Base-by-base conservation (phyloP, 2,888 invertebrate genomes). In the Stenchaetothrips biformis region DNA sequence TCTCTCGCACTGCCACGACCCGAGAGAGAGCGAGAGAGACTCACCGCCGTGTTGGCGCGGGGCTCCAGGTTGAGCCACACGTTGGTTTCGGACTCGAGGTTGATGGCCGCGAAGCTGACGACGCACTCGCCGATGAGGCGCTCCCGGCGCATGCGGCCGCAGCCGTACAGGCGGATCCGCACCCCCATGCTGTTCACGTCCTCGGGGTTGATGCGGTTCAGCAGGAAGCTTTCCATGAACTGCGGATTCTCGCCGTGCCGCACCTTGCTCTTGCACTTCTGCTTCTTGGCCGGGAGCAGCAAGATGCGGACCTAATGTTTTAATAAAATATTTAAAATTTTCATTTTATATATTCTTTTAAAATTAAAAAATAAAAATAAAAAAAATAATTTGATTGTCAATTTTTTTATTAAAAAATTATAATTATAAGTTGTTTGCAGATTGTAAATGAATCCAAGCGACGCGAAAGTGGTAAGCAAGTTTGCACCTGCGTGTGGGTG, bases 181-280 rank as follows among this genome's bases (percentile, higher is more conserved):
- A 98, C 90, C 0, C 97, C 97, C 90, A 97, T 93, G 25, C 95
- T 95, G 86, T 95, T 94, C 6, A 98, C 95, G 85, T 97, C 97
- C 90, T 97, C 97, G 89, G 95, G 95, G 88, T 95, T 95, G 62
- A 97, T 95, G 85, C 96, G 93, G 86, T 93, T 95, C 84, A 97
- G 90, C 77, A 96, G 90, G 87, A 97, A 97, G 85, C 95, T 94
- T 86, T 98, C 97, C 92, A 97, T 94, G 85, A 94, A 97, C 86
- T 95, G 94, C 0, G 97, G 97, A 86, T 93, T 94, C 85, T 95
- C 94, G 0, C 97, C 97, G 81, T 94, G 92, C 81, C 96, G 91
- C 82, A 97, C 95, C 88, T 97, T 96, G 47, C 97, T 97, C 88
- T 97, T 97, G 87, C 95, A 95, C 85, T 96, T 95, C 86, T 97